A percentile compares a stretch with the other conserved stretches of the same genome.
phyloP scores from a whole-genome alignment of 2,888 invertebrate species.

The Harpalus rufipes region DNA sequence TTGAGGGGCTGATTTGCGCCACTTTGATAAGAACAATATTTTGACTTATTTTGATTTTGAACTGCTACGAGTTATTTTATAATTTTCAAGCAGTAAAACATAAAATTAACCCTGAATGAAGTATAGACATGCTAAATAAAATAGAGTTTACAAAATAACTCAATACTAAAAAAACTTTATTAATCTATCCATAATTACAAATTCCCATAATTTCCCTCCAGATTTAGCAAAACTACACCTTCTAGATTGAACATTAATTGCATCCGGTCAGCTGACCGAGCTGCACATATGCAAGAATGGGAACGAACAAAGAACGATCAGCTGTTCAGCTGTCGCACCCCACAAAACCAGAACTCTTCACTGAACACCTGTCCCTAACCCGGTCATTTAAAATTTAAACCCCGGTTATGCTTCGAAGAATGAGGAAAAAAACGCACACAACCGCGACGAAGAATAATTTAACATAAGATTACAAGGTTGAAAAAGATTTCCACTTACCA shows the following conservation, averaged over 20 bases:
- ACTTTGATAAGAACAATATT: too few species aligned
- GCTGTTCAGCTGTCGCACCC: constrained; percentile 62
- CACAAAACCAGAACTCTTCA: not conserved
- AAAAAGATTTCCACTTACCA: constrained; percentile 80
- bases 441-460: constrained; percentile 6
- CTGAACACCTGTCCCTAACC: constrained; percentile 55
- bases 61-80: too few species aligned
- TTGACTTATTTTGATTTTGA: too few species aligned
- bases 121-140: too few species aligned
- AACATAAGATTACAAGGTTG: not conserved
- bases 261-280: constrained; percentile 61
- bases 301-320: constrained; percentile 40
- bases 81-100: too few species aligned
- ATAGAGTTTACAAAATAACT: too few species aligned
- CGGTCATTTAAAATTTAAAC: constrained; percentile 64
- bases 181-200: too few species aligned
- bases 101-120: too few species aligned
- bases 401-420: constrained; percentile 28
- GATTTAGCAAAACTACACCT: constrained; percentile 43
- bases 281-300: constrained; percentile 16
- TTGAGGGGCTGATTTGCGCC: too few species aligned
- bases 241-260: constrained; percentile 28
- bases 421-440: constrained; percentile 11
- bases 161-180: too few species aligned
- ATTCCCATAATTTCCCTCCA: not conserved